Evolutionary conservation across 53 echinoderm and acorn worm genomes (phyloP), one percentile per base, ranked within the genome.

Genomic region (Holothuria leucospilota): DNA sequence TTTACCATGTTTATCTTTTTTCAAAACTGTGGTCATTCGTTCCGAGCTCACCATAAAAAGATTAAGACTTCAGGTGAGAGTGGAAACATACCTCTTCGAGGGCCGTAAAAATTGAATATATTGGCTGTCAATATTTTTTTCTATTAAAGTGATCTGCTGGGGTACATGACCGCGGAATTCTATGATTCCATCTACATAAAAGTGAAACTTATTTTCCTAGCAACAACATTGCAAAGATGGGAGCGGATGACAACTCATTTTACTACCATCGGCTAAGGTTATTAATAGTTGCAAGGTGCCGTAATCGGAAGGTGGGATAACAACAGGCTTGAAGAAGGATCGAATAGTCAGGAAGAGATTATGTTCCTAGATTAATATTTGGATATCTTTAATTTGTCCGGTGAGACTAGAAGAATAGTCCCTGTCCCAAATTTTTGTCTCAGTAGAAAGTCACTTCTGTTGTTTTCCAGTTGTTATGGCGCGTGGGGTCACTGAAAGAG

Each of bases 371-470:
- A 74, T 74, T 42, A 74, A 74, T 74, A 74, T 74, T 74, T 74
- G 74, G 74, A 74, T 74, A 51, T 51, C 74, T 74, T 74, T 74
- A 46, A 74, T 74, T 74, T 74, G 74, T 74, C 74, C 74, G 74
- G 74, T 74, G 21, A 51, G 52, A 10, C 74, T 74, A n/a, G 49
- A 46, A 46, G 74, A 52, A 74, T 74, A 40, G 49, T 51, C 51
- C 51, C 74, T 74, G 74, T 49, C 74, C 74, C 52, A 74, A 49
- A 24, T 74, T 74, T 52, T 52, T 52, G 74, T 49, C 27, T 74
- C 52, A 49, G 12, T 74, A 51, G 7, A 24, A 38, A 8, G 13
- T 23, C 24, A 53, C 27, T 49, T 74, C 51, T 74, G 26, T 51
- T 74, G 74, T 74, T 74, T 74, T 74, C 74, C 52, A 51, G 74